Percentiles rank a stretch among this genome's conserved stretches.
phyloP scores from a whole-genome alignment of 2,888 invertebrate genomes.

The Phyto melanocephala region DNA sequence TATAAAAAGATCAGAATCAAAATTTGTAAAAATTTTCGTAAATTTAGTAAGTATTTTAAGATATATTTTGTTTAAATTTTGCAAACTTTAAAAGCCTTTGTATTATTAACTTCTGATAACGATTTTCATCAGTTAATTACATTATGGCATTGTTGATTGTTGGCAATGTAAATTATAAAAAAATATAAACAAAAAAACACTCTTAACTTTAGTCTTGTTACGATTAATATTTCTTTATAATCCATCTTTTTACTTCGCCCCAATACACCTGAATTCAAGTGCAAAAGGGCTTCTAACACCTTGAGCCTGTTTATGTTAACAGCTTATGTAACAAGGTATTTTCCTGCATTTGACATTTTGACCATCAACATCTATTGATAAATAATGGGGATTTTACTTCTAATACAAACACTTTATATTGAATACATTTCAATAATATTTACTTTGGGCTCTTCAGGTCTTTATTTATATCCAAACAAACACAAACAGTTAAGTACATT shows the following conservation, averaged over 20 bases:
- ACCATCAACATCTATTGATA: slow-evolving; percentile 53
- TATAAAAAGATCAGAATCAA: too few species aligned
- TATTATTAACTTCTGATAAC: neutral
- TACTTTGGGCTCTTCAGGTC: slow-evolving; percentile 29
- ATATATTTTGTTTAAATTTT: too few species aligned
- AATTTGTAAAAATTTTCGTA: too few species aligned
- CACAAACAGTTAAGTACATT: too few species aligned
- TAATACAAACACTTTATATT: slow-evolving; percentile 38
- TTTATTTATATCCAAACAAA: neutral
- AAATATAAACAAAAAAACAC: slow-evolving; percentile 30
- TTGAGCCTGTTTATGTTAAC: slow-evolving; percentile 48
- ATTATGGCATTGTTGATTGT: slow-evolving; percentile 25
- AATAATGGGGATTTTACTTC: slow-evolving; percentile 45
- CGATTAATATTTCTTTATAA: slow-evolving; percentile 19
- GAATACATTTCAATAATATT: slow-evolving; percentile 53
- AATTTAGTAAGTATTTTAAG: too few species aligned
- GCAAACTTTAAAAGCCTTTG: too few species aligned
- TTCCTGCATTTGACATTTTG: slow-evolving; percentile 54
- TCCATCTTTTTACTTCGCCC: neutral
- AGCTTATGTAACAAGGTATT: slow-evolving; percentile 41
- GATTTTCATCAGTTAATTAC: slow-evolving; percentile 6
- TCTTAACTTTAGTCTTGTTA: slow-evolving; percentile 35
- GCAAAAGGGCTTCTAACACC: slow-evolving; percentile 57
- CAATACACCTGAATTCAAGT: slow-evolving; percentile 33
- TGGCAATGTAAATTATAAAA: neutral